Base-by-base conservation (phyloP, 2,797 vertebrate species). In the Scyliorhinus canicula region DNA sequence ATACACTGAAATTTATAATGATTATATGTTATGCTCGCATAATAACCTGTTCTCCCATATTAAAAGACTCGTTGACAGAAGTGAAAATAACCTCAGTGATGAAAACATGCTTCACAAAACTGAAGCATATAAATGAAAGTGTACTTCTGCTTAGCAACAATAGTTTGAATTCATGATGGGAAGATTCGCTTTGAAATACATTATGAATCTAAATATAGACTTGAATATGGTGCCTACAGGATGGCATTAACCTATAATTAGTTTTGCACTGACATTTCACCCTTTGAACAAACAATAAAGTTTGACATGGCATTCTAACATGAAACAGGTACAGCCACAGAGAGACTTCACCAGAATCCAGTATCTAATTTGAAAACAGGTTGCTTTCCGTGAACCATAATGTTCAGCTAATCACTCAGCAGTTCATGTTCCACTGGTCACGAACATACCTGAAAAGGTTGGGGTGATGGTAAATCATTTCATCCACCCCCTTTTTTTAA, bases 271-370 rank as follows among this genome's bases (percentile, higher is more conserved):
- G 88, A 16, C 57, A 69, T 93, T 93, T 69, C 47, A 28, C 91
- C 28, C 19, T 69, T 69, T 93, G 44, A 69, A 50, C 26, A 26
- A 93, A 69, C 91, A 93, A 93, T 93, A 69, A 35, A 40, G 28
- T 3, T 93, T 93, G 44, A 93, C 91, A 50, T 93, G 65, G 65
- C 91, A 69, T 93, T 93, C 91, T 93, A 93, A 69, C 65, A 93
- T 67, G 47, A 67, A 93, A 67, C 50, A 93, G 63, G 67, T 47
- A n/a, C 40, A n/a, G 40, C 21, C 40, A 3, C 52, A 85, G 8
- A 24, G 52, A 85, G 79, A 28, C 47, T 85, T 85, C 31, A 88
- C 65, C 63, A 47, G 63, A 67, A 93, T 67, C 28, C 60, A 65
- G 3, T 44, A 26, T 67, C 63, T 19, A 93, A 28, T 67, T 11